phyloP scores from a whole-genome alignment of 2,888 invertebrate species.

The Cyclophora punctaria region DNA sequence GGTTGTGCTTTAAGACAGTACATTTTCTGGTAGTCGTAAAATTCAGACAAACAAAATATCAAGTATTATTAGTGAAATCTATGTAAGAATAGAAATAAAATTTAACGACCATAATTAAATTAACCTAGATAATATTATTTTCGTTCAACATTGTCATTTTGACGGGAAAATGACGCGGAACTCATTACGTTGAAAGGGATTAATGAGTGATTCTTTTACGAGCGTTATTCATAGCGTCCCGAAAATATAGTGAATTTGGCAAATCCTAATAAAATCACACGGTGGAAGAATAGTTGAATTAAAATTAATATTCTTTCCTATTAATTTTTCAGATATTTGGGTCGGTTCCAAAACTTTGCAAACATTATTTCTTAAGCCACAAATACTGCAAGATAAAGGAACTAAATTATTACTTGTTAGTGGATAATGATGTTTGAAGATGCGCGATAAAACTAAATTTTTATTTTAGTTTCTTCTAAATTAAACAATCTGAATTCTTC shows the following conservation, averaged over 20 bases:
- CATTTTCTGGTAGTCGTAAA: too few relatives aligned
- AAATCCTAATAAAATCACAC: not conserved
- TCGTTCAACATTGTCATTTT: constrained; percentile 34
- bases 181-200: constrained; percentile 37
- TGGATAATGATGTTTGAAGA: too few relatives aligned
- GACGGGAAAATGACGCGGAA: constrained; percentile 37
- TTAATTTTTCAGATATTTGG: constrained; percentile 22
- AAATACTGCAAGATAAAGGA: not conserved
- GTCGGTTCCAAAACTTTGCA: constrained; percentile 11
- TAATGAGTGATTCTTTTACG: constrained; percentile 24
- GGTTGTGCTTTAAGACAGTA: too few relatives aligned
- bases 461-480: too few relatives aligned
- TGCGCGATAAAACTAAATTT: too few relatives aligned
- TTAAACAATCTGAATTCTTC: too few relatives aligned
- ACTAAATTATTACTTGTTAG: too few relatives aligned
- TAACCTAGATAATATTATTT: too few relatives aligned
- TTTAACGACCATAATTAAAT: too few relatives aligned
- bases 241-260: not conserved
- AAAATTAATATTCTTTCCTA: constrained; percentile 21
- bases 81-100: too few relatives aligned
- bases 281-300: constrained; percentile 5
- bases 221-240: constrained; percentile 11
- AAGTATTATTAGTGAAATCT: too few relatives aligned
- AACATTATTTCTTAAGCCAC: constrained; percentile 2
- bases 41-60: too few relatives aligned